Evolutionary conservation across 2,888 invertebrate species (phyloP), one percentile per base, ranked within the genome.

Genomic region (Caenorhabditis sp.): DNA sequence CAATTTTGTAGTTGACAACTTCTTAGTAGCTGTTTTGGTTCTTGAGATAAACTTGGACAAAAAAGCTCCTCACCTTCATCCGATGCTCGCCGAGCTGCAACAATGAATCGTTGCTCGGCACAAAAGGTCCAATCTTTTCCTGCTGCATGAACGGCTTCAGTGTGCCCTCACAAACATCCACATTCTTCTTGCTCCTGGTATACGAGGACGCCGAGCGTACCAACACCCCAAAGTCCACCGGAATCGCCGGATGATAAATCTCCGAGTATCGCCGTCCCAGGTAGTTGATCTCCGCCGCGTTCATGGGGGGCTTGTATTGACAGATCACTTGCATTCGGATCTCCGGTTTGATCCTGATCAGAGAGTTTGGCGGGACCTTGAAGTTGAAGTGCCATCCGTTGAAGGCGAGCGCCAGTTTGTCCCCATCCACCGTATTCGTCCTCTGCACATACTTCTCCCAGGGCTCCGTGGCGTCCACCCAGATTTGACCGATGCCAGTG

Each of bases 151-250:
- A 63, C 14, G 63, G 63, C 12, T 26, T 38, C 41, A 63, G 24
- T 2, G 44, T n/a, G 5, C 16, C 44, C 19, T 66, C 22, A 24
- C 68, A 68, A 38, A 68, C 26, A n/a, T 54, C 51, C 38, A 38
- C 0, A 16, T 51, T 22, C 3, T 14, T 8, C 6, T 19, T 10
- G 2, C 24, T 38, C 16, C 54, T 38, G 8, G 68, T 68, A 31
- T 68, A 68, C 1, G 68, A 68, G n/a, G 68, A 68, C 24, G 68
- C 68, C 6, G 68, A 38, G 19, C 68, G 28, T 16, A 68, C 54
- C 14, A 68, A 19, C 14, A 68, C 51, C 10, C 68, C 68, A 54
- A 24, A 7, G 4, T 54, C 5, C 12, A 68, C 68, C 0, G 68
- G 24, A 0, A 68, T 54, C 0, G n/a, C 14, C 35, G 68, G 68